These are phyloP conservation scores for Oscheius sp. DNA, from an alignment of 1,140 invertebrate genomes.

Conservation along the genomic window DNA sequence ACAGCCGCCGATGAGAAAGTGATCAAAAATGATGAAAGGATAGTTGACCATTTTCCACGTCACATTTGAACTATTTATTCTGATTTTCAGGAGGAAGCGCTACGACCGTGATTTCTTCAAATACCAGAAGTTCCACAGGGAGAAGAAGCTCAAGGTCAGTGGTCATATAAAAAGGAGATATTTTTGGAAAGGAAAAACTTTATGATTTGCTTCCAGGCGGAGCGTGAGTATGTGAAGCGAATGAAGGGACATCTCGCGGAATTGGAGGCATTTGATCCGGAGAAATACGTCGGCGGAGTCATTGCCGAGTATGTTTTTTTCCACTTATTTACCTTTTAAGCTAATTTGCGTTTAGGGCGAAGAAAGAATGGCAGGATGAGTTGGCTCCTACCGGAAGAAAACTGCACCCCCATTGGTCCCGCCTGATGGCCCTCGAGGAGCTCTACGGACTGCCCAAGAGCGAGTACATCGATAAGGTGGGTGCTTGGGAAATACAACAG, in stretches of 20 bases:
- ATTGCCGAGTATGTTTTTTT: conserved; percentile 27
- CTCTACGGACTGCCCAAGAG: conserved; percentile 48
- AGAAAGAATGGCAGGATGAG: conserved; percentile 49
- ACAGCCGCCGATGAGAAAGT: no score
- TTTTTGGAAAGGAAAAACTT: no score
- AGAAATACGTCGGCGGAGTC: conserved; percentile 54
- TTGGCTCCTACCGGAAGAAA: conserved; percentile 50
- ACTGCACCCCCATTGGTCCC: conserved; percentile 55
- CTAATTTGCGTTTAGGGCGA: conserved; percentile 42
- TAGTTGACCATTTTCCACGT: no score
- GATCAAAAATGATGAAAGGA: no score
- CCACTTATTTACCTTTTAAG: background rate
- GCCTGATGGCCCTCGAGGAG: conserved; percentile 55
- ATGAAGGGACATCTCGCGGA: conserved; percentile 52
- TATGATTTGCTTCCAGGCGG: conserved; percentile 45
- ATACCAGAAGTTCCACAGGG: conserved; percentile 50
- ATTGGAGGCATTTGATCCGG: conserved; percentile 48
- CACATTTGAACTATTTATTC: no score
- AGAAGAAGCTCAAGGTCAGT: conserved; percentile 53
- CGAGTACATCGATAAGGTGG: conserved; percentile 52
- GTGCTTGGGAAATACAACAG: background rate
- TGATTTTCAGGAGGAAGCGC: conserved; percentile 43
- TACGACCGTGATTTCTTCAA: conserved; percentile 55
- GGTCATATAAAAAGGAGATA: background rate
- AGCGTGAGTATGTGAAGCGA: conserved; percentile 47